These are phyloP conservation scores for Leptinotarsa texana DNA, from an alignment of 1,140 invertebrate genomes.

Conservation along the genomic window DNA sequence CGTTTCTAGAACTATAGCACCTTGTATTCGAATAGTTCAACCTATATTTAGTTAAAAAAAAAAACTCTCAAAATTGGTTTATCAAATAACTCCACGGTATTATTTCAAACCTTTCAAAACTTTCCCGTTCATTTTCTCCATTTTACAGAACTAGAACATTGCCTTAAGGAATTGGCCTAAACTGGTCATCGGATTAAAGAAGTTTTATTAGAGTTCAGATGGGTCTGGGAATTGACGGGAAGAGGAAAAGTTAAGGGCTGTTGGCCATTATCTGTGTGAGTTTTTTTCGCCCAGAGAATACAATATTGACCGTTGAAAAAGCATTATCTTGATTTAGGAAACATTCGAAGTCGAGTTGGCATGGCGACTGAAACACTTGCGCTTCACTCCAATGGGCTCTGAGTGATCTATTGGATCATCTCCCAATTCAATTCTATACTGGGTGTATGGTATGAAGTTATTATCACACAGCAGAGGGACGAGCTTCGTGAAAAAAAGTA, in stretches of 20 bases:
- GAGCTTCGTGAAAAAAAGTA: no score
- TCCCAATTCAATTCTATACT: no score
- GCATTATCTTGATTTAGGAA: constrained; percentile 5
- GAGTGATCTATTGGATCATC: not conserved
- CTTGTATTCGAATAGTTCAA: no score
- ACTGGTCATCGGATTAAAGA: constrained; percentile 4
- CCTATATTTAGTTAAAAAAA: no score
- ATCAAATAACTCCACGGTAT: no score
- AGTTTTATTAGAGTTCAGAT: constrained; percentile 12
- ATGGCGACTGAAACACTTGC: not conserved
- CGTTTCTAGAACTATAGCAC: no score
- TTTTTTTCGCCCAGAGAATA: constrained; percentile 8
- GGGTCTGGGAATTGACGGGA: not conserved
- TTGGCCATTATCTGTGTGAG: not conserved
- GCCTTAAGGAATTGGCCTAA: not conserved
- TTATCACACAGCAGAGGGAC: no score
- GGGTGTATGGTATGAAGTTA: no score
- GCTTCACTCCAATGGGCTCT: constrained; percentile 1
- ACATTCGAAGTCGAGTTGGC: constrained; percentile 7
- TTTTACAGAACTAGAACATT: not conserved
- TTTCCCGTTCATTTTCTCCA: not conserved
- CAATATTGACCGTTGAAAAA: constrained; percentile 8
- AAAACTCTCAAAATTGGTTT: no score
- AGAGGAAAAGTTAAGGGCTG: constrained; percentile 4
- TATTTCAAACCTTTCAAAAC: no score